phyloP scores from a whole-genome alignment of 2,797 vertebrate genomes.

The Sebastes iracundus region DNA sequence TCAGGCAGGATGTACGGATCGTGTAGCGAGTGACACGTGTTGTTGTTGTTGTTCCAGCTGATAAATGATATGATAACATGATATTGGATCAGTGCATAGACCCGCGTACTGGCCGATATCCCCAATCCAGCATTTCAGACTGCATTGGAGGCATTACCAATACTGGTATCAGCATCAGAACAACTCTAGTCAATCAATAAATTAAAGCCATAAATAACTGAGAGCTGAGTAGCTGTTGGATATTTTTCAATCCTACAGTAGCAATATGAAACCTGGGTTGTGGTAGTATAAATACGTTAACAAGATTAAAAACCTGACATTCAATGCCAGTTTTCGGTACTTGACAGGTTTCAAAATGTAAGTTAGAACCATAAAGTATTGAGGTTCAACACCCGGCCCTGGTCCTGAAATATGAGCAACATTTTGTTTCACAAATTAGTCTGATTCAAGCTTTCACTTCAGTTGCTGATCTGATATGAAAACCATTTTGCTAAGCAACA shows the following conservation, averaged over 20 bases:
- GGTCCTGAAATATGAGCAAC: background rate
- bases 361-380: background rate
- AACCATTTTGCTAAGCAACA: slow-evolving; percentile 30
- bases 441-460: slow-evolving; percentile 4
- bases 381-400: background rate
- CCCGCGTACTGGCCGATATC: no score
- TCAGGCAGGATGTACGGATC: background rate
- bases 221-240: background rate
- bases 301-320: background rate
- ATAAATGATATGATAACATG: background rate
- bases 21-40: rapidly evolving
- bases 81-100: no score
- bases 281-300: background rate
- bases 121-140: no score
- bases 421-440: background rate
- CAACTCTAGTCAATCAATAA: background rate
- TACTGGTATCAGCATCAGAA: background rate
- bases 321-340: background rate
- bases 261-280: background rate
- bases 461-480: slow-evolving; percentile 30
- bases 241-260: background rate
- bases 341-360: background rate
- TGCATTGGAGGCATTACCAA: no score
- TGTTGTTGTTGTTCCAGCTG: background rate
- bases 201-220: background rate